Conservation (phyloP, 2,113 vertebrate genomes). For the Vulpes lagopus region DNA sequence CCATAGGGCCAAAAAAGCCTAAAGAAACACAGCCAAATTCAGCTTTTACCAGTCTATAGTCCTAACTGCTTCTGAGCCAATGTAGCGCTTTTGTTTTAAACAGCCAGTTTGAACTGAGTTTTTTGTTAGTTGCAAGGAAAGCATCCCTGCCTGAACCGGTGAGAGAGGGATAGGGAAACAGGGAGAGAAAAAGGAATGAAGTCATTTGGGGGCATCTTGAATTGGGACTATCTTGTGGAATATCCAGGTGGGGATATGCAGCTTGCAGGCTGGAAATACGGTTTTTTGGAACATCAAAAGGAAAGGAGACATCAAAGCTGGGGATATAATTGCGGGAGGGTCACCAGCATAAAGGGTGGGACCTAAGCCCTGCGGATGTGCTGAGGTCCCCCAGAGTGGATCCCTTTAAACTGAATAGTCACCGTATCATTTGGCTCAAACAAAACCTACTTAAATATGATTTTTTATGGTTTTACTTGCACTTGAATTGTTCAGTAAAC, state of each 20-base stretch:
- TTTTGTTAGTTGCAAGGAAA: neutral
- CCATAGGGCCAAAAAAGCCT: neutral
- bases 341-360: neutral
- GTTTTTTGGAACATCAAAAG: neutral
- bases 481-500: neutral
- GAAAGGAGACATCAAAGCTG: neutral
- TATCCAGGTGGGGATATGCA: neutral
- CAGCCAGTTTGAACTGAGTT: neutral
- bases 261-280: neutral
- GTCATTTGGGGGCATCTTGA: neutral
- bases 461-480: neutral
- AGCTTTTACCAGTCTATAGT: neutral
- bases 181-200: neutral
- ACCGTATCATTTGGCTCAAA: neutral
- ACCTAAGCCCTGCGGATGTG: rapidly evolving
- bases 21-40: neutral
- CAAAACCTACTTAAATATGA: neutral
- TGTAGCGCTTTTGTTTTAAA: slow-evolving; percentile 3
- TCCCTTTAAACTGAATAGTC: neutral
- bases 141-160: neutral
- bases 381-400: neutral
- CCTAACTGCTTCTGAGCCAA: neutral
- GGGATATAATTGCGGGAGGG: neutral
- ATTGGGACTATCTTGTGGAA: neutral
- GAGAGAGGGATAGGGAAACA: neutral